These are phyloP conservation scores for Sitophilus oryzae DNA, from an alignment of 1,140 invertebrate species.

Conservation along the genomic window DNA sequence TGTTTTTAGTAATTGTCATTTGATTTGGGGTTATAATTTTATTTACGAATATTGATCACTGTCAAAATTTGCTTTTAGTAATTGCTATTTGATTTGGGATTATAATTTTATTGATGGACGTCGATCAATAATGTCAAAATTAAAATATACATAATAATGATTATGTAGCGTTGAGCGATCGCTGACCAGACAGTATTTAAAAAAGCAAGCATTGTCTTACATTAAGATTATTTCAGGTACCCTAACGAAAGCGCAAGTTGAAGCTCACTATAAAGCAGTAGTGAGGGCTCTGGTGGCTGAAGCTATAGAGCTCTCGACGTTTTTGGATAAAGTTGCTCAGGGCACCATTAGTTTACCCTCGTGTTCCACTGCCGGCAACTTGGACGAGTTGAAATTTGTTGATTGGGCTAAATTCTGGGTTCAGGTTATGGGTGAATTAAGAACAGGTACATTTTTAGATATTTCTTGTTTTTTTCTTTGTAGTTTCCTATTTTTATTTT, in stretches of 20 bases:
- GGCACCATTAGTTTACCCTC: conserved; percentile 55
- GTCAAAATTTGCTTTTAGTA: no score
- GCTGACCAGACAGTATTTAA: no score
- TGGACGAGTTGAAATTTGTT: conserved; percentile 73
- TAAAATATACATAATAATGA: no score
- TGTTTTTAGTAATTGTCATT: no score
- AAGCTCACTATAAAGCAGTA: conserved; percentile 84
- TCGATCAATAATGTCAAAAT: no score
- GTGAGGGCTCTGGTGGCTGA: conserved; percentile 86
- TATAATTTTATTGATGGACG: no score
- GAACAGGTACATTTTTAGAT: no score
- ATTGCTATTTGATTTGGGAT: no score
- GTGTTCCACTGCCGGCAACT: conserved; percentile 49
- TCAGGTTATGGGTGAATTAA: conserved; percentile 85
- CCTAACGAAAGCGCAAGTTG: conserved; percentile 49
- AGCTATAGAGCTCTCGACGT: conserved; percentile 80
- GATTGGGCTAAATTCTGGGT: conserved; percentile 96
- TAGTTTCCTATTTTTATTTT: background rate
- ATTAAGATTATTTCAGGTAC: conserved; percentile 32
- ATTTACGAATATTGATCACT: no score
- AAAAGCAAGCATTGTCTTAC: no score
- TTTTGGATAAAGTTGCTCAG: conserved; percentile 75
- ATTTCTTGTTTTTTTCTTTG: background rate
- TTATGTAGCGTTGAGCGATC: no score
- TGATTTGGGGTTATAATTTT: no score